Base-by-base conservation (phyloP, 2,888 invertebrate species). In the Tachystola acroxantha region DNA sequence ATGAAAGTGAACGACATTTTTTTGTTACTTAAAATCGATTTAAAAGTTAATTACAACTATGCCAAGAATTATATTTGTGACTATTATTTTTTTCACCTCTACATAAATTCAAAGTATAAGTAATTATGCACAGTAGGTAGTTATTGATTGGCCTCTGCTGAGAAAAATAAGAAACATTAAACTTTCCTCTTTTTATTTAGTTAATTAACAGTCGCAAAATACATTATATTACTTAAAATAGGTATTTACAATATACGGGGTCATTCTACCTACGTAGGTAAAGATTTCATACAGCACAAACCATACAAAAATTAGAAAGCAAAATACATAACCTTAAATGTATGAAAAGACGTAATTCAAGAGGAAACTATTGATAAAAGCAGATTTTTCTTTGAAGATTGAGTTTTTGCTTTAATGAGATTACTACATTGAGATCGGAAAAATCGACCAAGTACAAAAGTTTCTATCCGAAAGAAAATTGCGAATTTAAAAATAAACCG, bases 21-120 rank as follows among this genome's bases (percentile, higher is more conserved):
- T 86, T 86, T 85, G 85, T 85, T 86, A 85, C 85, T 84, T 85
- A 84, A 85, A 86, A 84, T 84, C 67, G 69, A 84, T 77, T n/a
- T 85, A 84, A 85, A 84, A 80, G 74, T 74, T 77, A 81, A 84
- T 84, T 85, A 86, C 80, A 84, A 85, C 74, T 84, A 86, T 81
- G 85, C 82, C 85, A 82, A 85, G 78, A 85, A 76, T 68, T 64
- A 73, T 48, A 57, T 59, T 46, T 53, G 60, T 66, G 37, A 28
- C 62, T 79, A 74, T 78, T 73, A 67, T 71, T 68, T 35, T 3
- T 59, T 41, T 14, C 25, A 32, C 32, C n/a, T 24, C 20, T 11
- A 16, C 24, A 1, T 1, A 2, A 10, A 11, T 32, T 10, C 12
- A 12, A 22, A 22, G 10, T 22, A n/a, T 16, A 16, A 16, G n/a